phyloP scores from a whole-genome alignment of 2,797 vertebrate genomes.

The Pipistrellus kuhlii region DNA sequence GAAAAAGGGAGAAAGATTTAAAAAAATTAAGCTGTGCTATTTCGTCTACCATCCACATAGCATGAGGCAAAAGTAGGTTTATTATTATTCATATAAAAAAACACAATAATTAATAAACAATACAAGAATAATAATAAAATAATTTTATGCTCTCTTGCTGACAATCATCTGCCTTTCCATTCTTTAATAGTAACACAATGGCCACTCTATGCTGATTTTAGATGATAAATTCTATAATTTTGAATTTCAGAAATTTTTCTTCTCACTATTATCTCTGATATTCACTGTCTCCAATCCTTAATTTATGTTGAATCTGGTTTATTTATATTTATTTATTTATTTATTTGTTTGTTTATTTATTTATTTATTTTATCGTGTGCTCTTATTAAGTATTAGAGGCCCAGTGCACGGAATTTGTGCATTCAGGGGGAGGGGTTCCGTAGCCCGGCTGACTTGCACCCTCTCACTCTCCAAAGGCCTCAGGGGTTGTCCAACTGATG shows the following conservation, averaged over 20 bases:
- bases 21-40: constrained; percentile 3
- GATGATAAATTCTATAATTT: background rate
- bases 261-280: background rate
- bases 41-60: background rate
- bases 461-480: no score
- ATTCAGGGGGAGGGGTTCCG: no score
- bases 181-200: background rate
- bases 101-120: background rate
- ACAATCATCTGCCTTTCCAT: background rate
- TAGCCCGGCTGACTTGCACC: no score
- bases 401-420: no score
- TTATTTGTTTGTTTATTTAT: no score
- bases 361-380: background rate
- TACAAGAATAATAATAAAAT: background rate
- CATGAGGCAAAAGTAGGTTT: background rate
- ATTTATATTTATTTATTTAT: no score
- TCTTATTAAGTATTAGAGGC: background rate
- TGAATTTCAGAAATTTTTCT: background rate
- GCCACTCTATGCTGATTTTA: constrained; percentile 1
- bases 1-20: background rate
- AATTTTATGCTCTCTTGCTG: background rate
- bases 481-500: no score
- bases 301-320: background rate
- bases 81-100: background rate
- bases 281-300: background rate